phyloP scores from a whole-genome alignment of 2,797 vertebrate species.

The Rhinophrynus dorsalis region DNA sequence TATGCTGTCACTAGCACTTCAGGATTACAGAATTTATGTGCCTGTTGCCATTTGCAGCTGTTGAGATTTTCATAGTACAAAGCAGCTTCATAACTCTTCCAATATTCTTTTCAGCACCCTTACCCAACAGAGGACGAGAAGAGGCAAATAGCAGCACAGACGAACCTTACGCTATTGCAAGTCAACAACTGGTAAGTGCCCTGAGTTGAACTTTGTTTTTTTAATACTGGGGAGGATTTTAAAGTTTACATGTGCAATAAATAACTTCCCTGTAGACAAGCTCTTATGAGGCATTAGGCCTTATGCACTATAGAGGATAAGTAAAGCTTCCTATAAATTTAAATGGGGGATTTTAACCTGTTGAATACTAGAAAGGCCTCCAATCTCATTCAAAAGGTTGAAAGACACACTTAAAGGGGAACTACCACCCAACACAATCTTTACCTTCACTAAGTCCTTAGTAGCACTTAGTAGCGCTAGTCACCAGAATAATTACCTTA shows the following conservation, averaged over 20 bases:
- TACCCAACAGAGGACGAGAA: conserved; percentile 98
- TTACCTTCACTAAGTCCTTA: too few relatives aligned
- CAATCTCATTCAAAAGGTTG: too few relatives aligned
- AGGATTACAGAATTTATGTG: not conserved
- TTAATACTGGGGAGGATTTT: not conserved
- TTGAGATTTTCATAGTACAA: conserved; percentile 1
- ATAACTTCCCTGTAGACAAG: not conserved
- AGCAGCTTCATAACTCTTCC: not conserved
- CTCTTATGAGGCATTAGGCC: not conserved
- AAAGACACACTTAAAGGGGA: too few relatives aligned
- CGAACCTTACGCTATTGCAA: conserved; percentile 94
- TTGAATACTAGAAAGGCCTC: too few relatives aligned
- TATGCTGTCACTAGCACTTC: not conserved
- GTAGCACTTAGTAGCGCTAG: too few relatives aligned
- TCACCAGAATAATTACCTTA: too few relatives aligned
- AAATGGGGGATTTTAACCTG: too few relatives aligned
- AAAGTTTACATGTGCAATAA: not conserved
- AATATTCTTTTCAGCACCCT: conserved; percentile 79
- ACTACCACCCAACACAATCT: too few relatives aligned
- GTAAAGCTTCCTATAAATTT: too few relatives aligned
- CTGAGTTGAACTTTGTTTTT: not conserved
- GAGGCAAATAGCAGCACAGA: conserved; percentile 94
- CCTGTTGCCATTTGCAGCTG: not conserved
- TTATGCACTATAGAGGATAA: too few relatives aligned
- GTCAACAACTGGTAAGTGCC: conserved; percentile 96